phyloP scores from a whole-genome alignment of 2,113 vertebrate species.

The Jaculus jaculus region DNA sequence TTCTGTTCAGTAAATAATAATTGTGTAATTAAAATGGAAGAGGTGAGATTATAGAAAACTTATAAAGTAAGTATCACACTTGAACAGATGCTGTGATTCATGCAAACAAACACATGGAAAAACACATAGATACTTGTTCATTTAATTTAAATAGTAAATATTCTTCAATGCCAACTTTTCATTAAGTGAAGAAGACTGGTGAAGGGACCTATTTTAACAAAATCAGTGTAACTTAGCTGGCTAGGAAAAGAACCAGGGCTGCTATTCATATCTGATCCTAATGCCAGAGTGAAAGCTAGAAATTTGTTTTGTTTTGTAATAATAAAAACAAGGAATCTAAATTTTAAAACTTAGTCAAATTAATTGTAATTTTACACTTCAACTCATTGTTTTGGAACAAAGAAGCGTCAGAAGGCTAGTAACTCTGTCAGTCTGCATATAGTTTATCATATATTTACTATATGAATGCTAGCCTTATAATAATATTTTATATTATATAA shows the following conservation, averaged over 20 bases:
- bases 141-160: neutral
- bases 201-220: neutral
- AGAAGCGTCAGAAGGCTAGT: neutral
- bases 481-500: no score
- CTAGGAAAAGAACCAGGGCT: neutral
- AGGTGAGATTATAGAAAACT: neutral
- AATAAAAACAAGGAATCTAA: neutral
- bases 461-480: neutral
- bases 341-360: neutral
- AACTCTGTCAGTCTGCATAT: neutral
- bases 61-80: neutral
- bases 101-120: neutral
- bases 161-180: neutral
- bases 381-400: neutral
- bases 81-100: neutral
- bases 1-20: neutral
- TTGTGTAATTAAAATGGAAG: neutral
- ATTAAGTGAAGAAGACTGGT: neutral
- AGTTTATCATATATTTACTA: neutral
- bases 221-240: neutral
- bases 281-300: neutral
- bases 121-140: neutral
- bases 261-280: neutral
- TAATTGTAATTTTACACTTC: constrained; percentile 9
- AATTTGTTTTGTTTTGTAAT: neutral